Evolutionary conservation across 2,113 vertebrate genomes (phyloP), one percentile per base, ranked within the genome.

Genomic region (Myodes glareolus): DNA sequence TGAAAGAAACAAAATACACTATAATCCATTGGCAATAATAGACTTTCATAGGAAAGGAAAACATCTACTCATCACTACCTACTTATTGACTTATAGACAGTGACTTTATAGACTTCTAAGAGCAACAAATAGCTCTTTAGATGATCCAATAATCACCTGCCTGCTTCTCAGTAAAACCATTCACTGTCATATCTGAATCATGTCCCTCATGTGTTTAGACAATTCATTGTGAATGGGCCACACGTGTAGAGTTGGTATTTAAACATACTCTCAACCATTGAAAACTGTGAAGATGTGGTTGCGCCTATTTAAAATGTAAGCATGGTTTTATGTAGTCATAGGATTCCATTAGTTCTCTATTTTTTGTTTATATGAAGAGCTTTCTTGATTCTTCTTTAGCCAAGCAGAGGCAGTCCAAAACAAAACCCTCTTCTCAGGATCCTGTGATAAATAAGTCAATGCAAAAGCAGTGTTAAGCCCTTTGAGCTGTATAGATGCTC

Each of bases 21-120:
- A n/a, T 5, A 55, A 45, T 73, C 91, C 58, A 87, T 47, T 80
- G 52, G 17, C 36, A 90, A 88, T 88, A 21, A 93, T n/a, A 84
- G 42, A 23, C 85, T 80, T 17, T 55, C 17, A 90, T 47, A 65
- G 88, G 17, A 29, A 75, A 14, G 14, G 7, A 88, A 97, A 94
- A 96, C 4, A 92, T 70, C 25, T 52, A 88, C 58, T 92, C 88
- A 63, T n/a, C 67, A 70, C 27, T 92, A 90, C 90, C 86, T 97
- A 78, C 55, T 77, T 78, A 58, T 94, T 58, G 86, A 81, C 45
- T 19, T 13, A 72, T n/a, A 73, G 68, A 3, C 0, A 42, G 3
- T 94, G 23, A 16, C 75, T 97, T 78, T 92, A 88, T 88, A 65
- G 36, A 86, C 3, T 93, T 94, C 42, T 84, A 95, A 67, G 19